Conservation (phyloP, 2,113 vertebrate species). For the Mustela lutreola region DNA sequence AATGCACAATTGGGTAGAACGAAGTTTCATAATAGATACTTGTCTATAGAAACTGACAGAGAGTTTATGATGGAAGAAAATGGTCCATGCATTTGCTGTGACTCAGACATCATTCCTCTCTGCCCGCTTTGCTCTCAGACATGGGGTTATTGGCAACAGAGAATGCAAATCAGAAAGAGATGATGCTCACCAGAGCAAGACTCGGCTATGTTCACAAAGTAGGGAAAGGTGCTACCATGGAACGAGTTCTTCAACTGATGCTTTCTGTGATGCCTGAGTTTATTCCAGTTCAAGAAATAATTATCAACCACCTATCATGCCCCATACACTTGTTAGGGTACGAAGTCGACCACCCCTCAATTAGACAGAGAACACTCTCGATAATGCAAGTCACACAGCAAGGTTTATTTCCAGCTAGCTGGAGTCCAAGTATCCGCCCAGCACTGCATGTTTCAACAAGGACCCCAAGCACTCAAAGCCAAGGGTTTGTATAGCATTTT, state of each 20-base stretch:
- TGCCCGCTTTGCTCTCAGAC: neutral
- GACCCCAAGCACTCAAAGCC: no score
- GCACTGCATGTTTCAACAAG: no score
- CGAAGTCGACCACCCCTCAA: no score
- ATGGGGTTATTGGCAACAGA: neutral
- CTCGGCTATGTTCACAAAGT: neutral
- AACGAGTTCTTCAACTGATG: neutral
- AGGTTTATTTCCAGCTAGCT: no score
- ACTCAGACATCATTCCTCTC: constrained; percentile 1
- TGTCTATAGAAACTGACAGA: constrained; percentile 46
- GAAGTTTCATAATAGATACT: constrained; percentile 44
- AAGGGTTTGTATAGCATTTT: no score
- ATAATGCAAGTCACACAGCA: no score
- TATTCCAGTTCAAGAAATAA: constrained; percentile 19
- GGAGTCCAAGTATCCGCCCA: no score
- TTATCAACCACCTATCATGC: neutral
- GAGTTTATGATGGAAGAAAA: constrained; percentile 44
- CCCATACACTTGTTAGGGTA: neutral
- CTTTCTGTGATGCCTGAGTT: neutral
- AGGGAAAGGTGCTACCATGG: neutral
- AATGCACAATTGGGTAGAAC: neutral
- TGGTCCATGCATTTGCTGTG: neutral
- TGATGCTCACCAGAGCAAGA: constrained; percentile 48
- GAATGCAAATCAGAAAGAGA: neutral
- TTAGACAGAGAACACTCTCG: no score